A percentile compares a stretch with the other conserved stretches of the same genome.
These are phyloP conservation scores for Hypomecis punctinalis DNA, from an alignment of 2,888 invertebrate species.

Conservation along the genomic window DNA sequence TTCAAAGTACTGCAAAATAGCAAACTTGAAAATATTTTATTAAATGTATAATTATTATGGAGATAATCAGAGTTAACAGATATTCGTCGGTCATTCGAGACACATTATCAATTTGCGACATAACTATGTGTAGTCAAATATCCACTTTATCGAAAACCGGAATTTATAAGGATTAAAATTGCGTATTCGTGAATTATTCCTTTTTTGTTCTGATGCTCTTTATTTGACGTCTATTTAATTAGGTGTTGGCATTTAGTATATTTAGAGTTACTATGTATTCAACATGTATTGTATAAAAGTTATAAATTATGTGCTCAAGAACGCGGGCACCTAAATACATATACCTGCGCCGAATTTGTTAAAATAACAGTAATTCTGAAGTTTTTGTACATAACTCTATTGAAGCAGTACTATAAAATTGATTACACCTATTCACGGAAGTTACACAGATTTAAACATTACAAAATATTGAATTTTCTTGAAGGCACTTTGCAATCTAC, in stretches of 20 bases:
- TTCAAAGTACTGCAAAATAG: constrained; percentile 4
- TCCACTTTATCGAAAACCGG: too few species aligned
- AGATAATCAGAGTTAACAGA: too few species aligned
- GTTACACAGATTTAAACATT: constrained; percentile 27
- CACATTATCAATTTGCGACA: too few species aligned
- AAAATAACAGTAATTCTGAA: constrained; percentile 4
- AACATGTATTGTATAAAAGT: too few species aligned
- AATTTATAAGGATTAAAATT: too few species aligned
- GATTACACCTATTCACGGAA: constrained; percentile 10
- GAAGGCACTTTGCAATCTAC: constrained; percentile 39
- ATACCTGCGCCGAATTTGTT: background rate
- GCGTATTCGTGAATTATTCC: too few species aligned
- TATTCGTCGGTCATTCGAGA: too few species aligned
- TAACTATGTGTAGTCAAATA: too few species aligned
- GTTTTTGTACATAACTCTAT: background rate
- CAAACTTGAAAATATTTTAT: background rate
- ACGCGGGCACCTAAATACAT: background rate
- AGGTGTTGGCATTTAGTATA: too few species aligned
- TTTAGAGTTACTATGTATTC: too few species aligned
- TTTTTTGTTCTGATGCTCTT: too few species aligned
- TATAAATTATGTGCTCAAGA: background rate
- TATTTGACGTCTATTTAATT: too few species aligned
- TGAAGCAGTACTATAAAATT: constrained; percentile 16
- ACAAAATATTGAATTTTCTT: constrained; percentile 26
- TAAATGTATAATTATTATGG: background rate